phyloP scores from a whole-genome alignment of 2,888 invertebrate species.

The Synergus itoensis region DNA sequence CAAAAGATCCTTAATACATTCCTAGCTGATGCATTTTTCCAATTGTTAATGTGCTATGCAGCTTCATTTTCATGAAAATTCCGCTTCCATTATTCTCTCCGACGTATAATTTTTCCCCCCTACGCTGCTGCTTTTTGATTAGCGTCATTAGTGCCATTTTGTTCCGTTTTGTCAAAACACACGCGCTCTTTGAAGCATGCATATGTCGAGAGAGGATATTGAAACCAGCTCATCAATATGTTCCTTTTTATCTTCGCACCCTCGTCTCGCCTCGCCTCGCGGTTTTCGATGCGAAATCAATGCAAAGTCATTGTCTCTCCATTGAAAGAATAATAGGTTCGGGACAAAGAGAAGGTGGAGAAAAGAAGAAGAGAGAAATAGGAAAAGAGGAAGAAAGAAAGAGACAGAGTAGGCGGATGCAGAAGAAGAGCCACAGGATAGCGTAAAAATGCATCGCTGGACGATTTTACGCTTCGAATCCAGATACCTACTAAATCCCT shows the following conservation, averaged over 20 bases:
- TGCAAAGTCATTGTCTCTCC: conserved; percentile 30
- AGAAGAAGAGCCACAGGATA: conserved; percentile 59
- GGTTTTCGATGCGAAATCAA: conserved; percentile 31
- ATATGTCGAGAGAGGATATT: conserved; percentile 18
- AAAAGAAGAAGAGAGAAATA: conserved; percentile 6
- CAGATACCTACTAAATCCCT: conserved; percentile 59
- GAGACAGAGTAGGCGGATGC: conserved; percentile 25
- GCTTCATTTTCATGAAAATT: background rate
- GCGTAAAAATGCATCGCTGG: conserved; percentile 66
- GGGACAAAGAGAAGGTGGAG: conserved; percentile 1
- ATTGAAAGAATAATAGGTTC: conserved; percentile 9
- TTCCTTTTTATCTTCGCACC: conserved; percentile 15
- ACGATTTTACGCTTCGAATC: conserved; percentile 64
- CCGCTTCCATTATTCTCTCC: conserved; percentile 1
- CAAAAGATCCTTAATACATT: no score
- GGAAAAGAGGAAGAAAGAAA: conserved; percentile 30
- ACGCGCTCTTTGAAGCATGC: conserved; percentile 23
- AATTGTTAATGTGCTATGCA: background rate
- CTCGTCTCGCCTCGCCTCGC: background rate
- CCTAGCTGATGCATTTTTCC: background rate
- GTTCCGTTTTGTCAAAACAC: conserved; percentile 33
- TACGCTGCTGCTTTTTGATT: background rate
- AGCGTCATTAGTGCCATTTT: conserved; percentile 29
- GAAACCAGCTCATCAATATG: conserved; percentile 9
- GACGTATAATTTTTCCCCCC: background rate